Evolutionary conservation across 2,888 invertebrate genomes (phyloP), one percentile per base, ranked within the genome.

Genomic region (Drosophila diplacantha): DNA sequence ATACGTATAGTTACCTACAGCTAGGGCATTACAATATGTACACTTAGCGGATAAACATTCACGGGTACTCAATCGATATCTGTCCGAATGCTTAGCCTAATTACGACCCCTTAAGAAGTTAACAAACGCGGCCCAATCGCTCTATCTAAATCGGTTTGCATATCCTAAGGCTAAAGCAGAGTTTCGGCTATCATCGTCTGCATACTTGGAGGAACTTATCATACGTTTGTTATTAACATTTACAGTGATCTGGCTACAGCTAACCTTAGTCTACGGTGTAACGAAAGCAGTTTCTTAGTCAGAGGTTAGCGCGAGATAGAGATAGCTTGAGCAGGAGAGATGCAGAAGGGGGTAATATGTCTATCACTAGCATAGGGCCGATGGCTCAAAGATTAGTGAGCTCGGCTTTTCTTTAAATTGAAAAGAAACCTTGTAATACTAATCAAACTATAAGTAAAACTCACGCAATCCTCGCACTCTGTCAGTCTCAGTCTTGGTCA

Each of bases 151-250:
- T 55, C 32, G 50, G 52, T 37, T 54, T 37, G n/a, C 31, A 16
- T 66, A 47, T 32, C 49, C 53, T 60, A 64, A 34, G 44, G 52
- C 52, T 66, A 68, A 29, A 31, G 50, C 59, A 47, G 52, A 43
- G 53, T 29, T 26, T 22, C 32, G 41, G 39, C 35, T 60, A 34
- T 59, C 60, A 41, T 41, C 32, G 69, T 72, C 70, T 50, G 81
- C 81, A 70, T 70, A 73, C 74, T 73, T 78, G 74, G 80, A 80
- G 80, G 80, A 80, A 80, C 80, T 83, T 83, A 80, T 69, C 72
- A 80, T 80, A 83, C 83, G 71, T 66, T 67, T 18, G 55, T 59
- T 50, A 34, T 73, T 69, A 71, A 81, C 77, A 80, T 80, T 66
- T 80, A 80, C 80, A 80, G 67, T 78, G 67, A 53, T 69, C 67